Evolutionary conservation across 2,797 vertebrate genomes (phyloP).

Genomic region (Myiotriccus ornatus): DNA sequence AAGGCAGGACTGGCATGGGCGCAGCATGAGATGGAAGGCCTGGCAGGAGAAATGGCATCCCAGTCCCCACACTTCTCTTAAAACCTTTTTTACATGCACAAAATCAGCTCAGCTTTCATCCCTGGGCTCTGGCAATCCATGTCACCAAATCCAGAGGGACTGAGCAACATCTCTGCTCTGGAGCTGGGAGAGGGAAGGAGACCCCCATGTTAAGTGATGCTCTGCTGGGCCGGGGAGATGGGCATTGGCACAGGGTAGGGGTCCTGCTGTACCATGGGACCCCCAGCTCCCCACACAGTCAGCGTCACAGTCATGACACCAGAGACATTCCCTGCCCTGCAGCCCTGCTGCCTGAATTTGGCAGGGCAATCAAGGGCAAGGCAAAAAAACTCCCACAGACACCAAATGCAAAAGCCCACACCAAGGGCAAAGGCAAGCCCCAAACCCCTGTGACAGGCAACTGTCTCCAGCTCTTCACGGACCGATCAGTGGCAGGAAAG

Average conservation of each 20-base stretch:
- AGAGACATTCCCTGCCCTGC: not conserved
- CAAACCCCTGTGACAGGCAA: not conserved
- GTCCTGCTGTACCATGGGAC: not conserved
- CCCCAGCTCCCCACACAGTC: not conserved
- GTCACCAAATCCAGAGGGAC: not conserved
- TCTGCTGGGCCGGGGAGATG: not conserved
- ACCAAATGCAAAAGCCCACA: not conserved
- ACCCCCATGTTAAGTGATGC: fast-evolving
- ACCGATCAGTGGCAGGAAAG: not conserved
- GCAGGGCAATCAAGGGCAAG: not conserved
- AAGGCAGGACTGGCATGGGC: fast-evolving
- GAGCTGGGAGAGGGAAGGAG: not conserved
- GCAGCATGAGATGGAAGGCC: fast-evolving
- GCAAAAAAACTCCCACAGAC: not conserved
- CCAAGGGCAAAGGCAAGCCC: not conserved
- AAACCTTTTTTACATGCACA: not conserved
- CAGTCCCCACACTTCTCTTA: fast-evolving
- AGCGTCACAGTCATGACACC: fast-evolving
- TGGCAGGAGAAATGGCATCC: not conserved
- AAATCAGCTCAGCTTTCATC: not conserved
- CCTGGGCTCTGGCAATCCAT: not conserved
- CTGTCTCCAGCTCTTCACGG: not conserved
- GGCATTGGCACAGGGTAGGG: not conserved
- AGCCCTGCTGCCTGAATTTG: not conserved
- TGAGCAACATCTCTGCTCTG: not conserved